Conservation (phyloP, 2,797 vertebrate species). For the Scolopax bukidnonensis region DNA sequence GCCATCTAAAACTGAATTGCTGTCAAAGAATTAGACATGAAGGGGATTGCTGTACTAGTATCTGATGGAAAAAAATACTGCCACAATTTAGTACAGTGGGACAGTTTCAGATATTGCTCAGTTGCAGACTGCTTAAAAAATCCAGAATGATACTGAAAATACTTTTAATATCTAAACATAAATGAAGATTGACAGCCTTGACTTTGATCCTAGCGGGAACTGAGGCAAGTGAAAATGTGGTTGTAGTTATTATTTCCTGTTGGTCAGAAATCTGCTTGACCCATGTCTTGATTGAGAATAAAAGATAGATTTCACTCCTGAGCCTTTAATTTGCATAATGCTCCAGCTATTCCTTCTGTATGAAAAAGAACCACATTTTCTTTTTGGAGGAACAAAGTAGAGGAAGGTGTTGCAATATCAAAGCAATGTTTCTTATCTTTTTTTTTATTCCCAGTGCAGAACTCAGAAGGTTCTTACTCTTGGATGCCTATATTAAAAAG, state of each 20-base stretch:
- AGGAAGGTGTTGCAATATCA: background rate
- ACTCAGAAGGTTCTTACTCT: background rate
- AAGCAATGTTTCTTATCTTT: background rate
- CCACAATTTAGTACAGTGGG: background rate
- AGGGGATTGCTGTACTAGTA: background rate
- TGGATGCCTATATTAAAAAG: background rate
- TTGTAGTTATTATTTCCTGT: background rate
- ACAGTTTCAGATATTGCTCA: background rate
- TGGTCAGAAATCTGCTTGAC: constrained; percentile 9
- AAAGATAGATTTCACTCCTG: background rate
- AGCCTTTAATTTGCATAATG: background rate
- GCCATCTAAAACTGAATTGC: constrained; percentile 48
- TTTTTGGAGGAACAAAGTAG: background rate
- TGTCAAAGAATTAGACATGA: constrained; percentile 52
- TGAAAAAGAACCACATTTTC: background rate
- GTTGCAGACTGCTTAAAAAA: constrained; percentile 27
- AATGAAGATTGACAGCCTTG: background rate
- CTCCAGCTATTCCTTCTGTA: background rate
- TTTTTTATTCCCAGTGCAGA: background rate
- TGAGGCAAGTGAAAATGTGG: background rate
- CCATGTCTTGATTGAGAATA: background rate
- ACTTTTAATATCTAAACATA: background rate
- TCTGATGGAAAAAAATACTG: constrained; percentile 39
- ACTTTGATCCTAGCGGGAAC: background rate
- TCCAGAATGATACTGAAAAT: background rate